Evolutionary conservation across 2,888 invertebrate species (phyloP).

Genomic region (Hyalella azteca): DNA sequence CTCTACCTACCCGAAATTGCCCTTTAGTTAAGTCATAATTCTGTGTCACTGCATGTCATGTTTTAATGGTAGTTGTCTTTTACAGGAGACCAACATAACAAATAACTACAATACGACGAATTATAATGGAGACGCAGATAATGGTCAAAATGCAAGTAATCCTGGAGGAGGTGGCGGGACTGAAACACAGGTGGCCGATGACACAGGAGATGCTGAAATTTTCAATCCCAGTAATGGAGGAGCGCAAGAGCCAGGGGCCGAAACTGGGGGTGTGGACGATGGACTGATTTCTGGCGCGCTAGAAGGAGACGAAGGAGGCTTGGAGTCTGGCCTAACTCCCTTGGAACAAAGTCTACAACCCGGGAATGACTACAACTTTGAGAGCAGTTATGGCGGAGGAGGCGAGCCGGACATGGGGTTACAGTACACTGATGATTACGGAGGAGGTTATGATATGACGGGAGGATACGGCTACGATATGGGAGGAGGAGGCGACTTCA

Average conservation of each 20-base stretch:
- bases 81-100: constrained; percentile 38
- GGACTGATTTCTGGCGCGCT: not conserved
- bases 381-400: constrained; percentile 7
- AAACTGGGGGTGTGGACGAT: constrained; percentile 32
- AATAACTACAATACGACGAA: constrained; percentile 37
- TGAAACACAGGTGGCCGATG: not conserved
- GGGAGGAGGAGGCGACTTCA: constrained; percentile 31
- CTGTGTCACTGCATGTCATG: no score
- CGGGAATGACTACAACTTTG: constrained; percentile 1
- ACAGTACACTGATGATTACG: not conserved
- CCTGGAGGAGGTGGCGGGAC: not conserved
- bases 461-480: constrained; percentile 35
- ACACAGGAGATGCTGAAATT: constrained; percentile 20
- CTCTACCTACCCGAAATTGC: no score
- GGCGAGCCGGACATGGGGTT: constrained; percentile 14
- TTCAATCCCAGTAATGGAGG: constrained; percentile 10
- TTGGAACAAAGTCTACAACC: constrained; percentile 37
- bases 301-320: not conserved
- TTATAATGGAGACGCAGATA: not conserved
- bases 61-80: no score
- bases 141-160: not conserved
- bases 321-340: constrained; percentile 11
- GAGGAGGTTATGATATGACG: not conserved
- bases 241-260: constrained; percentile 6
- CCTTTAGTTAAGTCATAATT: no score